A percentile compares a stretch with the other conserved stretches of the same genome.
phyloP scores from a whole-genome alignment of 2,888 invertebrate genomes.

The Ceramica pisi region DNA sequence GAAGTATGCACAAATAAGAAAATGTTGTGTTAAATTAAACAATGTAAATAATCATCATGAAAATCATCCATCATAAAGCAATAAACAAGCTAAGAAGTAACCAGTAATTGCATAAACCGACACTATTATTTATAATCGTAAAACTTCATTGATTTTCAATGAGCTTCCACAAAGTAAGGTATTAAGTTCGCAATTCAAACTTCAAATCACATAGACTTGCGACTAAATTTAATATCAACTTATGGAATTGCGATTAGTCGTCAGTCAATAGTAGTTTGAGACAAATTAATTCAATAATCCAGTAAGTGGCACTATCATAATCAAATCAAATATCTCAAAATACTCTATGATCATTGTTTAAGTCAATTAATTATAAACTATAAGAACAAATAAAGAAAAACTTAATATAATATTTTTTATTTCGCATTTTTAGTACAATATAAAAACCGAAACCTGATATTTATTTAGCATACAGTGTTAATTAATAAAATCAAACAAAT shows the following conservation, averaged over 20 bases:
- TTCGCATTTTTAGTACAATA: background rate
- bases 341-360: slow-evolving; percentile 2
- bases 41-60: background rate
- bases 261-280: background rate
- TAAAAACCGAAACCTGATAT: background rate
- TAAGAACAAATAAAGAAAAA: background rate
- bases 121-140: slow-evolving; percentile 63
- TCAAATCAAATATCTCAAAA: background rate
- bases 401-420: no score
- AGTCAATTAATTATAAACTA: slow-evolving; percentile 14
- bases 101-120: slow-evolving; percentile 55
- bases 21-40: background rate
- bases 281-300: background rate
- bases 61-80: slow-evolving; percentile 4
- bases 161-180: slow-evolving; percentile 70
- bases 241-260: slow-evolving; percentile 36
- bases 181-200: slow-evolving; percentile 66
- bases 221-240: slow-evolving; percentile 32
- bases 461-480: background rate
- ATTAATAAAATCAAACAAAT: slow-evolving; percentile 14
- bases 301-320: background rate
- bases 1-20: background rate
- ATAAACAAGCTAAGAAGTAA: slow-evolving; percentile 47
- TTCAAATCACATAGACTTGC: slow-evolving; percentile 56
- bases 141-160: slow-evolving; percentile 77